These are phyloP conservation scores for Mellivora capensis DNA, from an alignment of 2,113 vertebrate genomes.

Conservation along the genomic window DNA sequence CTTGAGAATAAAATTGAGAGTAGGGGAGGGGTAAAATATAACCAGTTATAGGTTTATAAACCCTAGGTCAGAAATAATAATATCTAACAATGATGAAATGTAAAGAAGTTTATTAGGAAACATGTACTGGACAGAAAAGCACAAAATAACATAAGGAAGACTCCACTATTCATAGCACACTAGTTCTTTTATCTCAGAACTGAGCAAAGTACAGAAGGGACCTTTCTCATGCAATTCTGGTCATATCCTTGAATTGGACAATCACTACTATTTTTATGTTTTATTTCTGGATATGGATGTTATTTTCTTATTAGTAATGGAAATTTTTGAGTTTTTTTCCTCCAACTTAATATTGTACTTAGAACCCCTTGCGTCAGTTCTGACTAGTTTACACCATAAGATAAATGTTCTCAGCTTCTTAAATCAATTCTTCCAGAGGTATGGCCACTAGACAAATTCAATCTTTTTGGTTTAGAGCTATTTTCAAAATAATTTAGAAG, in stretches of 20 bases:
- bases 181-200: not conserved
- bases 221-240: not conserved
- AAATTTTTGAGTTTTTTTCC: not conserved
- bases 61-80: not conserved
- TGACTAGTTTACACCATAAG: slow-evolving; percentile 41
- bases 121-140: not conserved
- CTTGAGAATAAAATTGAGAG: not conserved
- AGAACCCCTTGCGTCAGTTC: slow-evolving; percentile 3
- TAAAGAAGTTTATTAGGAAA: not conserved
- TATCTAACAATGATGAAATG: not conserved
- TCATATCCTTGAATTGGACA: not conserved
- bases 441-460: slow-evolving; percentile 73
- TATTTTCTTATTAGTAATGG: not conserved
- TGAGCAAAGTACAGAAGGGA: not conserved
- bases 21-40: not conserved
- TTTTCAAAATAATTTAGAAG: slow-evolving; percentile 59
- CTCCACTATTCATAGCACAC: not conserved
- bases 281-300: not conserved
- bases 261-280: not conserved
- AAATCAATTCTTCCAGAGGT: slow-evolving; percentile 70
- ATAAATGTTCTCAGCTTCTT: slow-evolving; percentile 50
- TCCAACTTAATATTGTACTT: slow-evolving; percentile 7
- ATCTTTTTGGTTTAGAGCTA: slow-evolving; percentile 41
- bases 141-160: not conserved
- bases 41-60: not conserved